Evolutionary conservation across 2,888 invertebrate species (phyloP), one percentile per base, ranked within the genome.

Genomic region (Euclidia mi): DNA sequence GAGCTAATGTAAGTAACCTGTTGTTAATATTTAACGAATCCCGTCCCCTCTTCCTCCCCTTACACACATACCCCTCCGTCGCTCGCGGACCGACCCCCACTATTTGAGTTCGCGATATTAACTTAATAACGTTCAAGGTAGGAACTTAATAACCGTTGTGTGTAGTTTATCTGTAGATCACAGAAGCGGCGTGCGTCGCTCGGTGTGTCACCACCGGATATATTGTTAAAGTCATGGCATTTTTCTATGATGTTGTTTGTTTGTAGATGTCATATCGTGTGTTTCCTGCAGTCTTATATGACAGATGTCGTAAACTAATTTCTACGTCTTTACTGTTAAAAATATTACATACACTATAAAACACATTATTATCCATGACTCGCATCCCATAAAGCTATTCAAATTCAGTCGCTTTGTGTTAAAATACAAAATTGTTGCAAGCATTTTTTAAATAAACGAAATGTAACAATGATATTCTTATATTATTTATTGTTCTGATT

Each of bases 1-100:
- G 43, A 43, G 44, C 43, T 62, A 40, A 60, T 68, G 68, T 68
- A 65, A 60, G 53, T 75, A 61, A 73, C 71, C 61, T 65, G 68
- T 58, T 56, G 60, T 68, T 71, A 60, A 75, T 73, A 68, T 63
- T 73, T 65, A 63, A 71, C 42, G 10, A 44, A n/a, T n/a, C n/a
- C n/a, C 38, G 2, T 3, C 29, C 25, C 31, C 14, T 4, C 11
- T 0, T 31, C 12, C 1, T 14, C n/a, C 10, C 7, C 15, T 17
- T 0, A 35, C 14, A 20, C 41, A 29, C 15, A 6, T 10, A 2
- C 37, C 9, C 12, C 20, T 3, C 20, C 6, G 6, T 25, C 20
- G 15, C 50, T 10, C 43, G 3, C 11, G 9, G 25, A 11, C 7
- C 9, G 34, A 35, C 35, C 41, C 56, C 56, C 12, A 38, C 42